A percentile compares a stretch with the other conserved stretches of the same genome.
Conservation (phyloP, 2,797 vertebrate species). For the Adelosebastes latens region DNA sequence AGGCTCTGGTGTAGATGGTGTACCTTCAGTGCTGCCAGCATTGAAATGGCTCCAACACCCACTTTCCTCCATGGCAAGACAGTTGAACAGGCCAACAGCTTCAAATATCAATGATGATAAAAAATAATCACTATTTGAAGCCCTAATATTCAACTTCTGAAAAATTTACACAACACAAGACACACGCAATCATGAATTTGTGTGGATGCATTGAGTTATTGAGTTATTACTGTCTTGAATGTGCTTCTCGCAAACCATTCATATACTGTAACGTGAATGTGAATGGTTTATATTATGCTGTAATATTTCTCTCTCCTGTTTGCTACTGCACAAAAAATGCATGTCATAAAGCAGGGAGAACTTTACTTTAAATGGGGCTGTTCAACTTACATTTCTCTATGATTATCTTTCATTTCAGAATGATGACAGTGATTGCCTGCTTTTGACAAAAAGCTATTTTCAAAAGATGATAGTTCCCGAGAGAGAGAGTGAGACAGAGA, state of each 20-base stretch:
- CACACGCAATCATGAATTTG: not conserved
- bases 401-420: constrained; percentile 9
- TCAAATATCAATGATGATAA: no score
- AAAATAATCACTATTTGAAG: not conserved
- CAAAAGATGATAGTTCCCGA: constrained; percentile 6
- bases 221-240: not conserved
- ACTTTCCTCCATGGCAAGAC: not conserved
- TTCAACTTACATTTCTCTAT: not conserved
- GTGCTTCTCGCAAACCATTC: not conserved
- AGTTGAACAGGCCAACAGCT: no score
- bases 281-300: not conserved
- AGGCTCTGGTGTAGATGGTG: not conserved
- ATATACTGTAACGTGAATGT: not conserved
- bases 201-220: not conserved
- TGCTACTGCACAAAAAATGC: not conserved
- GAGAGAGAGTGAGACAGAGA: not conserved
- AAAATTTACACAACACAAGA: not conserved
- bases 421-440: not conserved
- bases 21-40: not conserved
- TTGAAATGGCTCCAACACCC: not conserved
- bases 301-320: not conserved
- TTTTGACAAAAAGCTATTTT: constrained; percentile 22
- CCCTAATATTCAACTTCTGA: not conserved
- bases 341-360: not conserved
- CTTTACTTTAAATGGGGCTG: not conserved